Evolutionary conservation across 1,140 invertebrate species (phyloP).

Genomic region (Trissolcus basalis): DNA sequence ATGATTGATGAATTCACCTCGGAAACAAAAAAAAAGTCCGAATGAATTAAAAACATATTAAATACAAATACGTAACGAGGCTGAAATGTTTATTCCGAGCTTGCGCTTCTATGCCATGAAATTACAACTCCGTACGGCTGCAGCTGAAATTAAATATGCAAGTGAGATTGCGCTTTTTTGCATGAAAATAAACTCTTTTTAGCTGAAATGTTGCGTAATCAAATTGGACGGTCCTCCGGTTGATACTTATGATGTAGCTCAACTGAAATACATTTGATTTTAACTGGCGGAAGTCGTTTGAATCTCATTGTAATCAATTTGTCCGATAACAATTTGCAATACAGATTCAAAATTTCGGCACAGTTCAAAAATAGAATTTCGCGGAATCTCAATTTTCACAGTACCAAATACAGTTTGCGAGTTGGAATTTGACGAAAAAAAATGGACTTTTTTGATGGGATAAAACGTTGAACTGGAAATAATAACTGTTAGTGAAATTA

Average conservation of each 20-base stretch:
- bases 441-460: not conserved
- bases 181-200: slow-evolving; percentile 44
- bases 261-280: too few species aligned
- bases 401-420: not conserved
- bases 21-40: slow-evolving; percentile 19
- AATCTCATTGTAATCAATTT: too few species aligned
- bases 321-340: too few species aligned
- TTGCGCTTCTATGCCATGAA: slow-evolving; percentile 16
- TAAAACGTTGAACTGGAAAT: slow-evolving; percentile 24
- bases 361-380: too few species aligned
- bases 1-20: slow-evolving; percentile 45
- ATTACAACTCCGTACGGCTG: slow-evolving; percentile 18
- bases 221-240: not conserved
- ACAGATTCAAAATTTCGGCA: too few species aligned
- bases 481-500: slow-evolving; percentile 36
- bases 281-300: too few species aligned
- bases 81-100: slow-evolving; percentile 28
- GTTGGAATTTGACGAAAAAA: too few species aligned
- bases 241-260: too few species aligned
- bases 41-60: slow-evolving; percentile 47
- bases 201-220: slow-evolving; percentile 26
- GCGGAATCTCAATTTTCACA: too few species aligned
- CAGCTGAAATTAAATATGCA: slow-evolving; percentile 42
- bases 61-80: slow-evolving; percentile 23
- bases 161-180: slow-evolving; percentile 35